phyloP scores from a whole-genome alignment of 23 tunicate genomes.

The Styela clava region DNA sequence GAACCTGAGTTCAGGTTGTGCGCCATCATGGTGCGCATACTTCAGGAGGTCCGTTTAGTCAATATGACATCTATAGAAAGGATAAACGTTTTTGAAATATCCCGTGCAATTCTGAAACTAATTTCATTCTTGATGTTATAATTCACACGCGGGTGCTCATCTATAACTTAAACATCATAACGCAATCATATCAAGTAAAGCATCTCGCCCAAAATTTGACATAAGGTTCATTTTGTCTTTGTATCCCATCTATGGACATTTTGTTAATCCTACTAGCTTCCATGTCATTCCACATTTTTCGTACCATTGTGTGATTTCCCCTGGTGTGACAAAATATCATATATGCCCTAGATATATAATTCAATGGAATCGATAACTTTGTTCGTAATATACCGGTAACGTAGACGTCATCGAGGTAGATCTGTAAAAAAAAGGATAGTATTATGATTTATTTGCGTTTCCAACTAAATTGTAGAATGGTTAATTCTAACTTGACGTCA shows the following conservation, averaged over 20 bases:
- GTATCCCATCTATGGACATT: not conserved
- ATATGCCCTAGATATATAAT: not conserved
- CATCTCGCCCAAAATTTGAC: slow-evolving; percentile 20
- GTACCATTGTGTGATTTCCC: slow-evolving; percentile 31
- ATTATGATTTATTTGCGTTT: not conserved
- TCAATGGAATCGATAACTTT: slow-evolving; percentile 23
- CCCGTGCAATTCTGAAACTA: no score
- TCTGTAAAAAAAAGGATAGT: slow-evolving; percentile 21
- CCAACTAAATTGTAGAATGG: no score
- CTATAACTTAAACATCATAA: no score
- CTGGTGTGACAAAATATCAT: slow-evolving; percentile 46
- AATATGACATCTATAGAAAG: no score
- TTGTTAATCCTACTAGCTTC: not conserved
- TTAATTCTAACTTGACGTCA: no score
- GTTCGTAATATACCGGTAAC: slow-evolving; percentile 57
- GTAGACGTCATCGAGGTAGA: slow-evolving; percentile 60
- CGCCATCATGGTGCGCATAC: no score
- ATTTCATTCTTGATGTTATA: no score
- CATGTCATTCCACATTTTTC: slow-evolving; percentile 28
- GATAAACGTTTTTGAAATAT: no score
- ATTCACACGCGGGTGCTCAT: no score
- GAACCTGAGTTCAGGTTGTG: no score
- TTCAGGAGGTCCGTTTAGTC: no score
- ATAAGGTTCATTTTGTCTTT: not conserved
- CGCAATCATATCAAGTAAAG: slow-evolving; percentile 3